Evolutionary conservation across 2,113 vertebrate species (phyloP).

Genomic region (Pelecanus crispus): DNA sequence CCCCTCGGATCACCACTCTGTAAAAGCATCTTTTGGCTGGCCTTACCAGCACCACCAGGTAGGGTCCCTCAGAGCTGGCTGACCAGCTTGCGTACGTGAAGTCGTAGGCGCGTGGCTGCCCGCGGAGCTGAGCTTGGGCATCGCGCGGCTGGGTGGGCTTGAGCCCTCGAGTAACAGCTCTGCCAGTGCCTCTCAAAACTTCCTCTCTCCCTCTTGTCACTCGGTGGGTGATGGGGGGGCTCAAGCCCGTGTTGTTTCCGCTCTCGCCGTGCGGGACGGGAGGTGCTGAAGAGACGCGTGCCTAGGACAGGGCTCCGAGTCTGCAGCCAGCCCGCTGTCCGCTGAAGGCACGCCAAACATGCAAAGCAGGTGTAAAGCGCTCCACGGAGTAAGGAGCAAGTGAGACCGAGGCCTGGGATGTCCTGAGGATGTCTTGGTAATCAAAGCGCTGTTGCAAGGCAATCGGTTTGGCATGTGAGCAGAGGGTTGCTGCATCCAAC

Average conservation of each 20-base stretch:
- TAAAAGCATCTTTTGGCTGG: background rate
- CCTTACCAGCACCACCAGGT: background rate
- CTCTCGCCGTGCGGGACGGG: background rate
- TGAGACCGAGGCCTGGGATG: background rate
- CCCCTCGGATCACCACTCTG: background rate
- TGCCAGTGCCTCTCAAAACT: background rate
- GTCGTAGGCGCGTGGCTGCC: background rate
- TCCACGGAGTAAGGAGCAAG: background rate
- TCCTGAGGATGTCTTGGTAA: background rate
- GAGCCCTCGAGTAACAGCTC: background rate
- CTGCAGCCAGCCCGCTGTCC: background rate
- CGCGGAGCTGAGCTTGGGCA: background rate
- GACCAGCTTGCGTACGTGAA: too few relatives aligned
- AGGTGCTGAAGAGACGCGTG: background rate
- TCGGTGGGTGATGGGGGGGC: background rate
- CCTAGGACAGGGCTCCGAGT: background rate
- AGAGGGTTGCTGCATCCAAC: background rate
- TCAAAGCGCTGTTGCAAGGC: background rate
- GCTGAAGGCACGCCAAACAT: fast-evolving
- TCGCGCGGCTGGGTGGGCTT: background rate
- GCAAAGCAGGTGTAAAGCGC: background rate
- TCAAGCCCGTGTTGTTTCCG: background rate
- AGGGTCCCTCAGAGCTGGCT: background rate
- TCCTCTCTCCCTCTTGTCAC: background rate
- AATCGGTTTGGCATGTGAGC: background rate